These are phyloP conservation scores for Hyles vespertilio DNA, from an alignment of 1,140 invertebrate genomes.

Conservation along the genomic window DNA sequence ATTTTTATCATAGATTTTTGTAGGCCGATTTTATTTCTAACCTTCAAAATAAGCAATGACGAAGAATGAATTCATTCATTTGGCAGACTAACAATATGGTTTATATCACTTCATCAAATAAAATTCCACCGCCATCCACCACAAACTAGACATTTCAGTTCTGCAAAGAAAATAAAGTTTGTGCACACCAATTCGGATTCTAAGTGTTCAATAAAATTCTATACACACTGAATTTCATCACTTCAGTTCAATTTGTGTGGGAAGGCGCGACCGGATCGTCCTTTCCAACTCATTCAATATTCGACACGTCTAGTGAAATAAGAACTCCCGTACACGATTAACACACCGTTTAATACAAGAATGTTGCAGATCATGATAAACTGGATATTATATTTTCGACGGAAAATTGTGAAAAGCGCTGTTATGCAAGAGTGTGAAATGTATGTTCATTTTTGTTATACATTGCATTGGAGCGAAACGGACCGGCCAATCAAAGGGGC, in stretches of 20 bases:
- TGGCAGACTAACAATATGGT: too few species aligned
- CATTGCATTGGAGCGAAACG: conserved; percentile 45
- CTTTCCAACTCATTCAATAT: conserved; percentile 32
- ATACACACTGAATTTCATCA: conserved; percentile 39
- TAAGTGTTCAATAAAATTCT: conserved; percentile 34
- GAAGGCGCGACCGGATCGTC: conserved; percentile 36
- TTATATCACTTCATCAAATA: too few species aligned
- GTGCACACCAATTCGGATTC: conserved; percentile 16
- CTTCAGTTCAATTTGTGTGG: conserved; percentile 45
- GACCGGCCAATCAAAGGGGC: conserved; percentile 46
- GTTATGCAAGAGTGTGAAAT: conserved; percentile 43
- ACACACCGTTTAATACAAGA: not conserved
- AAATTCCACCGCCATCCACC: too few species aligned
- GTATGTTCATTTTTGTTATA: conserved; percentile 26
- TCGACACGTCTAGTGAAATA: conserved; percentile 16
- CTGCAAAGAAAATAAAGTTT: too few species aligned
- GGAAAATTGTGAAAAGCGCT: conserved; percentile 33
- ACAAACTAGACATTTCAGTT: too few species aligned
- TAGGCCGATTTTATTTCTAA: too few species aligned
- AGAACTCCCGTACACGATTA: conserved; percentile 10
- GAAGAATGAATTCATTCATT: too few species aligned
- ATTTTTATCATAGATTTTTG: too few species aligned
- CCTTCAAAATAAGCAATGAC: too few species aligned
- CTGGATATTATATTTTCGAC: conserved; percentile 25
- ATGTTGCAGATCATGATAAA: conserved; percentile 15